These are phyloP conservation scores for Gryon sp. DNA, from an alignment of 1,140 invertebrate genomes.

Conservation along the genomic window DNA sequence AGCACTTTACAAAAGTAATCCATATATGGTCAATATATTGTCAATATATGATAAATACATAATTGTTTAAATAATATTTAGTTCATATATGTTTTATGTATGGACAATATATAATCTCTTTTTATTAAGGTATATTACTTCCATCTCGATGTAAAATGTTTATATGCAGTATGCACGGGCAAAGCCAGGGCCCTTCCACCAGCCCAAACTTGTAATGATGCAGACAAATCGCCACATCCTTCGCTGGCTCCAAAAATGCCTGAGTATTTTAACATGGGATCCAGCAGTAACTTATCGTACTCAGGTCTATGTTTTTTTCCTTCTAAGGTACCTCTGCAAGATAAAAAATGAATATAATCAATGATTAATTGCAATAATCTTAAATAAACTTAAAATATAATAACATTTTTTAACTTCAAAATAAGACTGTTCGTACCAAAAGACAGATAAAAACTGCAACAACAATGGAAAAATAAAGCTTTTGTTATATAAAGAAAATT, in stretches of 20 bases:
- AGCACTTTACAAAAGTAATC: no score
- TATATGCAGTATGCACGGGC: conserved; percentile 95
- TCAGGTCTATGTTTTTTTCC: conserved; percentile 91
- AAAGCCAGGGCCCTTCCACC: conserved; percentile 91
- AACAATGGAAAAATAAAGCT: no score
- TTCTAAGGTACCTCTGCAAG: conserved; percentile 93
- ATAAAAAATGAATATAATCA: conserved; percentile 14
- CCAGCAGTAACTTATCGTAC: conserved; percentile 91
- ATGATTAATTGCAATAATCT: no score
- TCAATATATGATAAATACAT: no score
- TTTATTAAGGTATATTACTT: conserved; percentile 91
- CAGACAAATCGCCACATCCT: conserved; percentile 90
- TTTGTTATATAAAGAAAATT: not conserved
- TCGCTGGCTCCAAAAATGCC: conserved; percentile 88
- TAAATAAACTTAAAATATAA: no score
- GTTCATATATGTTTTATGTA: no score
- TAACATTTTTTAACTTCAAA: no score
- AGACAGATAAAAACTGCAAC: no score
- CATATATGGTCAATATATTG: no score
- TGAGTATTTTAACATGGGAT: conserved; percentile 95
- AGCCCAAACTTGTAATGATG: conserved; percentile 92
- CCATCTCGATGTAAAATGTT: conserved; percentile 94
- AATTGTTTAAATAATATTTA: no score
- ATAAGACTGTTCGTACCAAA: no score
- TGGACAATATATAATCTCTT: no score